Evolutionary conservation across 2,113 vertebrate species (phyloP).

Genomic region (Genyomyrus donnyi): DNA sequence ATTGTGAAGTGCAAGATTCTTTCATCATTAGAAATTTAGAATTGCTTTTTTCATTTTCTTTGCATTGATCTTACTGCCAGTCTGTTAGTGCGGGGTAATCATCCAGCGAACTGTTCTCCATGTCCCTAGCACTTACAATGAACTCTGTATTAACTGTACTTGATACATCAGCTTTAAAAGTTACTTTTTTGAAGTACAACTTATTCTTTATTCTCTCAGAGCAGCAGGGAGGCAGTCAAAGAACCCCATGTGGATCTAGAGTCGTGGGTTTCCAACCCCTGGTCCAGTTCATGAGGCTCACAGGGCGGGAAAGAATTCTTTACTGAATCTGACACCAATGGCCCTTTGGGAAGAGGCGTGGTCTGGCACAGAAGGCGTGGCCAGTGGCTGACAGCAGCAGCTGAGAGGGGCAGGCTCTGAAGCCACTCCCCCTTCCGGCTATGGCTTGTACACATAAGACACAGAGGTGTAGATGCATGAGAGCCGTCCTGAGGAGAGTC

Average conservation of each 20-base stretch:
- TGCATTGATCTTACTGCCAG: too few species aligned
- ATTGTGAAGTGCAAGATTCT: background rate
- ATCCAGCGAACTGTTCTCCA: background rate
- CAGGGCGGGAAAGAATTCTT: background rate
- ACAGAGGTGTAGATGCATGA: background rate
- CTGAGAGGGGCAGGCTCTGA: background rate
- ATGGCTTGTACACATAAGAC: background rate
- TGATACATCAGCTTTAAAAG: background rate
- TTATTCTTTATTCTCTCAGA: background rate
- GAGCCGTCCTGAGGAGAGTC: too few species aligned
- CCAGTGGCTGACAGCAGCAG: background rate
- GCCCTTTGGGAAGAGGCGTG: background rate
- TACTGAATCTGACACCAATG: background rate
- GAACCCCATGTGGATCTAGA: background rate
- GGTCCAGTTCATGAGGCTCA: background rate
- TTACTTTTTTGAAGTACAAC: background rate
- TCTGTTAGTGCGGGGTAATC: too few species aligned
- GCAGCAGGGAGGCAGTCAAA: background rate
- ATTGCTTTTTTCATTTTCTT: background rate
- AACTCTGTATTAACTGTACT: background rate
- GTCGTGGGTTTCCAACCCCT: background rate
- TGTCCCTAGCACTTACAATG: background rate
- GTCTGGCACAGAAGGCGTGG: background rate
- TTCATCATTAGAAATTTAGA: background rate
- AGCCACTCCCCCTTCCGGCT: constrained; percentile 6